These are phyloP conservation scores for Eudemis profundana DNA, from an alignment of 2,888 invertebrate species.

Conservation along the genomic window DNA sequence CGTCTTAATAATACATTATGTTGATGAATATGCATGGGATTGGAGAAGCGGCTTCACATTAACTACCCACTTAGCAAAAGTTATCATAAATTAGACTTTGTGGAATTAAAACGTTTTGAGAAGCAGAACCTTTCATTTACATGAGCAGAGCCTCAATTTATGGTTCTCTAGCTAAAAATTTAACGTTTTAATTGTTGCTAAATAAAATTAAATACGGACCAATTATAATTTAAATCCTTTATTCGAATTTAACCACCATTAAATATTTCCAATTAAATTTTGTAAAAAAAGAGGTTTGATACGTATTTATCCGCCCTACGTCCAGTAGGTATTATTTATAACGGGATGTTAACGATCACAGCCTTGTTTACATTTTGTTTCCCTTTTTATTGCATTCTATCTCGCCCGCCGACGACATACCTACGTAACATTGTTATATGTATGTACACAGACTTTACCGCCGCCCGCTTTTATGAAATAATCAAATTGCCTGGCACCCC, in stretches of 20 bases:
- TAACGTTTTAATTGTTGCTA: not conserved
- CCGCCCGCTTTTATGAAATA: conserved; percentile 37
- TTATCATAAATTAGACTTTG: conserved; percentile 32
- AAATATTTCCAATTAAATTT: no score
- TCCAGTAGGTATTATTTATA: not conserved
- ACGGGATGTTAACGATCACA: not conserved
- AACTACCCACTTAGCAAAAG: conserved; percentile 33
- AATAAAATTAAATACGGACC: not conserved
- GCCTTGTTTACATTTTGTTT: not conserved
- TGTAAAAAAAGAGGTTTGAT: no score
- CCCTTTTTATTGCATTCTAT: not conserved
- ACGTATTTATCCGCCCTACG: no score
- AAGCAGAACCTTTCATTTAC: conserved; percentile 3
- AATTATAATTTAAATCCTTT: no score
- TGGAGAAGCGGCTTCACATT: conserved; percentile 15
- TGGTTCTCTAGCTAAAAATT: not conserved
- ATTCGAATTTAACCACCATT: no score
- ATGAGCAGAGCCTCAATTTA: not conserved
- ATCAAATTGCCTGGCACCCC: conserved; percentile 30
- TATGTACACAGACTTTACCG: not conserved
- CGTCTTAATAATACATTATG: conserved; percentile 41
- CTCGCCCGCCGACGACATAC: no score
- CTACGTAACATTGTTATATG: not conserved
- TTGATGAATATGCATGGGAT: conserved; percentile 38
- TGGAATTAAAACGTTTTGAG: conserved; percentile 16